Evolutionary conservation across 2,888 invertebrate species (phyloP), one percentile per base, ranked within the genome.

Genomic region (Aphrophora alni): DNA sequence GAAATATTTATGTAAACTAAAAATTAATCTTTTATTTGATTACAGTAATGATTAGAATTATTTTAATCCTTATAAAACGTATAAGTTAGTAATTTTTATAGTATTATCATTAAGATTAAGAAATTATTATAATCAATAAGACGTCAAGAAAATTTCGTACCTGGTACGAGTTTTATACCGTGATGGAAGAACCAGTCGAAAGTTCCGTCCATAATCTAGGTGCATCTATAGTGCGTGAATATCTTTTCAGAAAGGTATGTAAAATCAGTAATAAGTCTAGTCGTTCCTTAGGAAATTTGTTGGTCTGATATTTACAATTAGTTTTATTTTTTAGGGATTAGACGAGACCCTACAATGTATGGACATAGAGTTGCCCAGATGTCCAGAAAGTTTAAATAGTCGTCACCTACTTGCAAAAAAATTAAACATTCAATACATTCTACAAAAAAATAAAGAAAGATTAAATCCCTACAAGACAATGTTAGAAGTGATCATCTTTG

Each of bases 201-300:
- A 24, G 28, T 8, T 38, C 5, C 14, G 71, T 71, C 33, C 44
- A 76, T 27, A 75, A 71, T 51, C 28, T 75, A 21, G 44, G 76
- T 7, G 73, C 78, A 33, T 80, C 82, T 26, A 74, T 82, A 28
- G 80, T 82, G 8, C 80, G 82, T 27, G 82, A 82, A 71, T 82
- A 80, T 75, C 70, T 82, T 26, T 75, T 69, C 25, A 80, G 77
- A 73, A 77, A 77, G 77, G 82, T 82, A 82, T 77, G 72, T 77
- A 71, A 25, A 28, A 26, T 59, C 7, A 38, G 21, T 68, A 68
- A 1, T 33, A 33, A 33, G 8, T 51, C 4, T 51, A 2, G 28
- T 73, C 59, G 17, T 71, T 0, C 27, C 21, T 0, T 12, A 27
- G 26, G 51, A 26, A 68, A 70, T 1, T 44, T 68, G 2, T 74